Evolutionary conservation across 2,797 vertebrate genomes (phyloP).

Genomic region (Tadarida brasiliensis): DNA sequence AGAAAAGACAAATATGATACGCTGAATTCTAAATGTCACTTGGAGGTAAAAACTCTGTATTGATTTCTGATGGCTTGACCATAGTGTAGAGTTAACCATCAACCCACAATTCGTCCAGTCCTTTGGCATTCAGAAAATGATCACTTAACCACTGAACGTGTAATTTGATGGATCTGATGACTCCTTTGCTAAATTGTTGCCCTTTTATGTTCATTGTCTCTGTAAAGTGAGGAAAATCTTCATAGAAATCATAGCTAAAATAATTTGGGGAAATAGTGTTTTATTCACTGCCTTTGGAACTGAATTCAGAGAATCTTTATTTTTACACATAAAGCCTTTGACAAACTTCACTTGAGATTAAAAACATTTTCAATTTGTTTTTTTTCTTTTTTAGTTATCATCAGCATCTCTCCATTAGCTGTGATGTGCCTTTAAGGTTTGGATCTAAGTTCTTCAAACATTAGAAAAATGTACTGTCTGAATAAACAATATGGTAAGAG

Average conservation of each 20-base stretch:
- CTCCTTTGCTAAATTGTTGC: not conserved
- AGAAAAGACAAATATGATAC: not conserved
- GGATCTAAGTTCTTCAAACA: constrained; percentile 57
- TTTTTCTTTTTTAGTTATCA: constrained; percentile 58
- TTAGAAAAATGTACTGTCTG: constrained; percentile 81
- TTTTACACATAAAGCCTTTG: not conserved
- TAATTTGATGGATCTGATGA: not conserved
- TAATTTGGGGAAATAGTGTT: constrained; percentile 32
- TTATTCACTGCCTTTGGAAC: not conserved
- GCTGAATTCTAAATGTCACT: not conserved
- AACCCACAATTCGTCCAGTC: too few relatives aligned
- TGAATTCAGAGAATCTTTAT: constrained; percentile 48
- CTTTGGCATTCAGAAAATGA: not conserved
- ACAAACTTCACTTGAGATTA: not conserved
- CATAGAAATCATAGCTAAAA: constrained; percentile 37
- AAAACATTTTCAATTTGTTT: constrained; percentile 27
- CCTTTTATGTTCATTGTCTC: constrained; percentile 5
- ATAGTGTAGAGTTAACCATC: not conserved
- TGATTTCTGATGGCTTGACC: not conserved
- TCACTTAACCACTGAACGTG: not conserved
- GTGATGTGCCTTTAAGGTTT: constrained; percentile 66
- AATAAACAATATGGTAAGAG: constrained; percentile 83
- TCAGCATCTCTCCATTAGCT: constrained; percentile 31
- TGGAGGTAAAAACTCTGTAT: not conserved
- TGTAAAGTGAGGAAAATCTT: constrained; percentile 71